phyloP scores from a whole-genome alignment of 2,797 vertebrate species.

The Bucorvus abyssinicus region DNA sequence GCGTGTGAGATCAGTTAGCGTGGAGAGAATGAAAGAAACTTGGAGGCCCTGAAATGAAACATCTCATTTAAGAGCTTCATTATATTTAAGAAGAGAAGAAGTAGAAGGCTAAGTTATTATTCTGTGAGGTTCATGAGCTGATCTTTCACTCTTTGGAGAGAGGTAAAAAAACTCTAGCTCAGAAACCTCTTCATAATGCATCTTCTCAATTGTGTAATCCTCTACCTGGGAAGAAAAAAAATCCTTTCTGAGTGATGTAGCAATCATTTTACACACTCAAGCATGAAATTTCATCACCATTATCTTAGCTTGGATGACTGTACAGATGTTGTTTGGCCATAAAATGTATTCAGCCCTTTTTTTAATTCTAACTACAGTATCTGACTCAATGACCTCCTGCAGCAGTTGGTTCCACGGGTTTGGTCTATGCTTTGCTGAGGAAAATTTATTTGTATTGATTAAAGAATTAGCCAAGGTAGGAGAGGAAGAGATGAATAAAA shows the following conservation, averaged over 20 bases:
- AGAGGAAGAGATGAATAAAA: not conserved
- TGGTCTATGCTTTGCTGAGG: not conserved
- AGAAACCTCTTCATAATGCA: not conserved
- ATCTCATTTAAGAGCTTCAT: slow-evolving; percentile 4
- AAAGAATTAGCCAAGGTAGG: not conserved
- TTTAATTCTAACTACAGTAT: slow-evolving; percentile 41
- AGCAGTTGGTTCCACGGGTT: slow-evolving; percentile 28
- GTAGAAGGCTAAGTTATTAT: slow-evolving; percentile 7
- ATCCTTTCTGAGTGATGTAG: slow-evolving; percentile 68
- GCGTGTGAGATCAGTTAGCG: not conserved
- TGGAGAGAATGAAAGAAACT: slow-evolving; percentile 4
- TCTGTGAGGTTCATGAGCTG: not conserved
- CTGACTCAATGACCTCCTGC: slow-evolving; percentile 48
- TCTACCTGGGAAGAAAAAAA: slow-evolving; percentile 58
- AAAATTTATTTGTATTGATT: slow-evolving; percentile 5
- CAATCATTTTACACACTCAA: slow-evolving; percentile 74
- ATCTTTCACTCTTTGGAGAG: slow-evolving; percentile 13
- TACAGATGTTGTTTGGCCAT: slow-evolving; percentile 72
- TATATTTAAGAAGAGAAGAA: slow-evolving; percentile 19
- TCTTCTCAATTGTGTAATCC: slow-evolving; percentile 54
- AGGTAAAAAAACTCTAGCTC: not conserved
- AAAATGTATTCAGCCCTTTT: slow-evolving; percentile 59
- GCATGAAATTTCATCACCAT: slow-evolving; percentile 76
- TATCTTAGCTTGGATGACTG: slow-evolving; percentile 68
- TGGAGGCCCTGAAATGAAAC: slow-evolving; percentile 8